A percentile compares a stretch with the other conserved stretches of the same genome.
phyloP scores from a whole-genome alignment of 2,113 vertebrate species.

The Catharus bicknelli region DNA sequence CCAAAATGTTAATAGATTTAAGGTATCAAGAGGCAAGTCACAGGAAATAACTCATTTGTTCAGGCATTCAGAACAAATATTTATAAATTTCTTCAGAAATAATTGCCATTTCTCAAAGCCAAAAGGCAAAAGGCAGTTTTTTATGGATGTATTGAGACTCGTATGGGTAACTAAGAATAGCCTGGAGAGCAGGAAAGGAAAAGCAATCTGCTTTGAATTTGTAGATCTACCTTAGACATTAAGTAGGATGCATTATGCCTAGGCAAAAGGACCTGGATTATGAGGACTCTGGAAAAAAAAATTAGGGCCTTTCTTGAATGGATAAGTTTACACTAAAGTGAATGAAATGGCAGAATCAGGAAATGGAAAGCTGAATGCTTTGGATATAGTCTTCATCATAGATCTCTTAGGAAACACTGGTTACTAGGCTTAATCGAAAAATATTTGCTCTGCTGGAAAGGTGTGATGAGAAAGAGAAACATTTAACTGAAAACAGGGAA shows the following conservation, averaged over 20 bases:
- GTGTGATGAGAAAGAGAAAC: neutral
- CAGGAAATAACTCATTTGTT: conserved; percentile 60
- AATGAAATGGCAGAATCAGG: conserved; percentile 18
- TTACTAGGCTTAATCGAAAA: neutral
- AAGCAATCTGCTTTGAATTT: conserved; percentile 19
- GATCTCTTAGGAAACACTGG: conserved; percentile 7
- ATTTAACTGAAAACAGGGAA: neutral
- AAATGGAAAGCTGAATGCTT: conserved; percentile 30
- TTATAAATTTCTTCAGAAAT: conserved; percentile 57
- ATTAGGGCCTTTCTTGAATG: neutral
- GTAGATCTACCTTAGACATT: neutral
- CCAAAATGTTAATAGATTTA: conserved; percentile 58
- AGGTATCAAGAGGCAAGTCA: conserved; percentile 45
- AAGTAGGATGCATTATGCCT: neutral
- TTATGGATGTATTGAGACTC: neutral
- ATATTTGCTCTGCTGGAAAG: neutral
- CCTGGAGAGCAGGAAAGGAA: neutral
- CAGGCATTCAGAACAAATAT: conserved; percentile 53
- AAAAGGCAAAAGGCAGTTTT: conserved; percentile 33
- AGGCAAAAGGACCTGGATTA: conserved; percentile 10
- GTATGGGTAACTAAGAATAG: conserved; percentile 20
- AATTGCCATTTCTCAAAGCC: conserved; percentile 33
- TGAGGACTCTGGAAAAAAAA: neutral
- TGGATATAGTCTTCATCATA: neutral
- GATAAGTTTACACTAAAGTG: neutral